Evolutionary conservation across 2,113 vertebrate species (phyloP), one percentile per base, ranked within the genome.

Genomic region (Melanerpes aurifrons): DNA sequence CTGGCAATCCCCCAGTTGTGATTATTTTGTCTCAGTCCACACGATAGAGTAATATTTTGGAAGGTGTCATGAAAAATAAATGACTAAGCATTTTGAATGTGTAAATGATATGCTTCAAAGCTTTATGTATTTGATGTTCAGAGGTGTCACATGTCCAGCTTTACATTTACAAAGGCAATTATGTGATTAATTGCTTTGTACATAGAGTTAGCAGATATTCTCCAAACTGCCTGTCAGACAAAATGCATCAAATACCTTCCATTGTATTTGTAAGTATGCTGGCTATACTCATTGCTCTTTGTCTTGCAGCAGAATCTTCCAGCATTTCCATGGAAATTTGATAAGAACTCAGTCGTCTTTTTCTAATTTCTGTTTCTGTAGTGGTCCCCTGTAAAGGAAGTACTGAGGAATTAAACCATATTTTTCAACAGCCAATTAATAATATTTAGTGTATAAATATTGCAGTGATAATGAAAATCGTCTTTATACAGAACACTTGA

Each of bases 221-320:
- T 73, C 24, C 68, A 54, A 70, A 70, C 24, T 79, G 54, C 28
- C 31, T 73, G 31, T 74, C 73, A 94, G 63, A 80, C 28, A 59
- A 84, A 95, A 92, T 54, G 18, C 7, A 63, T 78, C 48, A 67
- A 86, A 76, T 98, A 99, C 99, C 98, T 96, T 99, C 99, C 98
- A 99, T 98, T 76, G 99, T 99, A 94, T 99, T 99, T 82, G 99
- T 99, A 84, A 99, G 98, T 94, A 98, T 98, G 95, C 99, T 99
- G 68, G 98, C 98, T 93, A 99, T 98, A 94, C 99, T 99, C 95
- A 98, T 94, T 89, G 98, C 98, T 97, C 99, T 98, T 92, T 99
- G 98, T 90, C 98, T 98, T 87, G 95, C 97, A 74, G 97, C 97
- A 40, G 98, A 98, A 71, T 98, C 98, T 59, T 98, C 98, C 22